These are phyloP conservation scores for Myiothlypis chrysogaster DNA, from an alignment of 2,797 vertebrate genomes.

Conservation along the genomic window DNA sequence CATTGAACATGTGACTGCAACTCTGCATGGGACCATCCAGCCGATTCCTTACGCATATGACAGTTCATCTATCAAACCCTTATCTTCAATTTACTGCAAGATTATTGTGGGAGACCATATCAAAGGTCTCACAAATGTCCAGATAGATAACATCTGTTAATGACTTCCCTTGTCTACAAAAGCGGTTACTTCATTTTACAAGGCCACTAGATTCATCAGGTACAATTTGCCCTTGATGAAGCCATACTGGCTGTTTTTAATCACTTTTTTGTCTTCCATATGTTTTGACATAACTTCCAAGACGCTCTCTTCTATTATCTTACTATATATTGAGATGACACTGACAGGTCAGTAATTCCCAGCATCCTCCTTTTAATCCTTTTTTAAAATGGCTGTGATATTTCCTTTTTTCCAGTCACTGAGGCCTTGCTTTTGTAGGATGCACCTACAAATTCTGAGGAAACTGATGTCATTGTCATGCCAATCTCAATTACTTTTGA, in stretches of 20 bases:
- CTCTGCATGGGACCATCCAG: not conserved
- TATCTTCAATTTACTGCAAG: not conserved
- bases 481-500: not conserved
- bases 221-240: not conserved
- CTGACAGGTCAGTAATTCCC: not conserved
- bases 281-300: not conserved
- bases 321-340: not conserved
- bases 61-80: not conserved
- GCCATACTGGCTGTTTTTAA: not conserved
- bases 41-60: not conserved
- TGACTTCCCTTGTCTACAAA: not conserved
- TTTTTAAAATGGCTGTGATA: not conserved
- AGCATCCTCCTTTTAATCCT: not conserved
- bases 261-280: not conserved
- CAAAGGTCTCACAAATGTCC: not conserved
- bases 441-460: not conserved
- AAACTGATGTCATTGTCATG: not conserved
- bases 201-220: not conserved
- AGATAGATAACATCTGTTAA: not conserved
- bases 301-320: not conserved
- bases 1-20: not conserved
- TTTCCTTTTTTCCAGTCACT: not conserved
- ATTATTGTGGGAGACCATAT: not conserved
- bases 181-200: not conserved
- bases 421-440: not conserved